Evolutionary conservation across 2,797 vertebrate genomes (phyloP).

Genomic region (Staurois parvus): DNA sequence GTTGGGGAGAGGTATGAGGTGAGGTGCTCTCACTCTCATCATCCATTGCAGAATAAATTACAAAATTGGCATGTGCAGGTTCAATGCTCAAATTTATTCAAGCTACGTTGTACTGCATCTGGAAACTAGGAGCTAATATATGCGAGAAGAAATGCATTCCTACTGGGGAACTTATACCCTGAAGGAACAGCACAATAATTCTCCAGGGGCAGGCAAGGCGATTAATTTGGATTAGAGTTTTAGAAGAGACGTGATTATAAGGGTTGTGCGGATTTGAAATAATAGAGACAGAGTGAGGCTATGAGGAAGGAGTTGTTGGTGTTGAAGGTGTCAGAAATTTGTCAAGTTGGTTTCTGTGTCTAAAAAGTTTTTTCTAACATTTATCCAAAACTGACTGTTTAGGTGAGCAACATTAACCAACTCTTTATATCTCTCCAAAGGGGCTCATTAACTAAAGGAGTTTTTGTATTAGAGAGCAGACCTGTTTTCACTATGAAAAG

Average conservation of each 20-base stretch:
- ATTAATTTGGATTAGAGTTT: slow-evolving; percentile 51
- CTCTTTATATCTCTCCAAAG: too few species aligned
- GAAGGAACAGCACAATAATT: slow-evolving; percentile 40
- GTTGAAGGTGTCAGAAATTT: neutral
- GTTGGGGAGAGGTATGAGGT: slow-evolving; percentile 20
- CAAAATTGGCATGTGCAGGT: slow-evolving; percentile 34
- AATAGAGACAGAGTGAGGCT: neutral
- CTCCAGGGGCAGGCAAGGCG: slow-evolving; percentile 12
- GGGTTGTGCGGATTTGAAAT: slow-evolving; percentile 2
- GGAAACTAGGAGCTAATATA: slow-evolving; percentile 39
- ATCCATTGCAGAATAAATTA: slow-evolving; percentile 49
- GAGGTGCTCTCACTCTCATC: slow-evolving; percentile 19
- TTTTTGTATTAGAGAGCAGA: too few species aligned
- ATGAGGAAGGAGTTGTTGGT: neutral
- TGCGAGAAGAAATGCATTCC: slow-evolving; percentile 35
- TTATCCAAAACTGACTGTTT: too few species aligned
- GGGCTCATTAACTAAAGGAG: too few species aligned
- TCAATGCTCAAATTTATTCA: slow-evolving; percentile 50
- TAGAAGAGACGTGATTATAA: slow-evolving; percentile 17
- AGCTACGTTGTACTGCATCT: slow-evolving; percentile 38
- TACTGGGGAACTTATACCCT: slow-evolving; percentile 38
- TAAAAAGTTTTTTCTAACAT: too few species aligned
- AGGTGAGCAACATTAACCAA: too few species aligned
- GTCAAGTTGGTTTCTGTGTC: neutral
- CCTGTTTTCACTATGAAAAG: too few species aligned